Percentiles rank a stretch among this genome's conserved stretches.
Conservation (phyloP, 2,888 invertebrate species). For the Chouioia cunea region DNA sequence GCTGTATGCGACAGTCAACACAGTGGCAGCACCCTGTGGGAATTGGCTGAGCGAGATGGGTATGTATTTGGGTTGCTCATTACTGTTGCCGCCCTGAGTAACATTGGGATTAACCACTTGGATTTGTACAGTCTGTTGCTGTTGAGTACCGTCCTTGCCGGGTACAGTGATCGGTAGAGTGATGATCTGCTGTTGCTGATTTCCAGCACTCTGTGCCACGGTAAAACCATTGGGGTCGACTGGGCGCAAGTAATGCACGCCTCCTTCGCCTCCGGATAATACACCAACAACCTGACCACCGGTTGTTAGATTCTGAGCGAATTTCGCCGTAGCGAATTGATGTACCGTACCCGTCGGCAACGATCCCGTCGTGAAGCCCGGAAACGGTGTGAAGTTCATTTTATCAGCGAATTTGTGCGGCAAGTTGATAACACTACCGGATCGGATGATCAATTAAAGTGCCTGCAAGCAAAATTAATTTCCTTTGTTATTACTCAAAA, state of each 20-base stretch:
- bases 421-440: no score
- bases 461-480: conserved; percentile 49
- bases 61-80: conserved; percentile 78
- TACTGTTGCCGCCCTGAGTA: conserved; percentile 68
- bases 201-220: conserved; percentile 63
- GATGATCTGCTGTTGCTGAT: conserved; percentile 77
- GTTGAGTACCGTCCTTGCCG: conserved; percentile 81
- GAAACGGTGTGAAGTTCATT: conserved; percentile 85
- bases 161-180: conserved; percentile 85
- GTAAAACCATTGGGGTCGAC: conserved; percentile 71
- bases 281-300: conserved; percentile 80
- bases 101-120: conserved; percentile 78
- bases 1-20: conserved; percentile 82
- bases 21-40: conserved; percentile 79
- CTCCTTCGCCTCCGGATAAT: conserved; percentile 78
- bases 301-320: conserved; percentile 78
- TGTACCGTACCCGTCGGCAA: conserved; percentile 74
- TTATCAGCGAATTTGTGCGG: conserved; percentile 54
- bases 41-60: conserved; percentile 83
- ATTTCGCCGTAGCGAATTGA: conserved; percentile 77
- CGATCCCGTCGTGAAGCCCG: conserved; percentile 74
- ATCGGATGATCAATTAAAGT: conserved; percentile 45
- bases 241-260: conserved; percentile 81
- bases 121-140: conserved; percentile 80
- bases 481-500: no score